Evolutionary conservation across 2,797 vertebrate genomes (phyloP).

Genomic region (Clarias platycephalus): DNA sequence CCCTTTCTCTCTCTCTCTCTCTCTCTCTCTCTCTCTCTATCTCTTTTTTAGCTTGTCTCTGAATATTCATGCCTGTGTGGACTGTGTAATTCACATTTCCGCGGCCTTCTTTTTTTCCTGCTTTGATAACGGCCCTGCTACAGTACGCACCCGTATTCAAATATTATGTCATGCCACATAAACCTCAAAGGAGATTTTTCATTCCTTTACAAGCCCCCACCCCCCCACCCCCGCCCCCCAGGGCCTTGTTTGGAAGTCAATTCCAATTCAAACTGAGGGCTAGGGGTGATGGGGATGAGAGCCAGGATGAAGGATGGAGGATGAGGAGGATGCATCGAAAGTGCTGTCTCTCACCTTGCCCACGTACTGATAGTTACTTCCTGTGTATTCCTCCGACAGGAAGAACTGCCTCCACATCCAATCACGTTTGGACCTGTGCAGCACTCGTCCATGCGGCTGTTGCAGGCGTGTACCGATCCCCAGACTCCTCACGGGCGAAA

Average conservation of each 20-base stretch:
- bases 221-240: not conserved
- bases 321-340: not conserved
- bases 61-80: constrained; percentile 55
- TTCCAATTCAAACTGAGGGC: not conserved
- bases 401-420: constrained; percentile 93
- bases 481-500: constrained; percentile 53
- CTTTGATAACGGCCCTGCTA: constrained; percentile 53
- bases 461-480: constrained; percentile 51
- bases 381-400: constrained; percentile 83
- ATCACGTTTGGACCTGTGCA: constrained; percentile 78
- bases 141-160: constrained; percentile 24
- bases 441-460: constrained; percentile 64
- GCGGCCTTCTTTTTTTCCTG: constrained; percentile 38
- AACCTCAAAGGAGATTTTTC: constrained; percentile 35
- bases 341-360: constrained; percentile 79
- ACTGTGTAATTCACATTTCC: constrained; percentile 58
- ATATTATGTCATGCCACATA: constrained; percentile 46
- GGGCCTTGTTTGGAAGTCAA: constrained; percentile 26
- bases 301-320: not conserved
- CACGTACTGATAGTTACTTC: constrained; percentile 82
- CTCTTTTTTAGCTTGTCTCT: constrained; percentile 34
- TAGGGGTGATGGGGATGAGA: constrained; percentile 6
- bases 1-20: constrained; percentile 15
- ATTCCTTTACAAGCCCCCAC: constrained; percentile 33
- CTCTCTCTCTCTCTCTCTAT: constrained; percentile 16